Evolutionary conservation across 2,797 vertebrate genomes (phyloP), one percentile per base, ranked within the genome.

Genomic region (Aphelocoma californica): DNA sequence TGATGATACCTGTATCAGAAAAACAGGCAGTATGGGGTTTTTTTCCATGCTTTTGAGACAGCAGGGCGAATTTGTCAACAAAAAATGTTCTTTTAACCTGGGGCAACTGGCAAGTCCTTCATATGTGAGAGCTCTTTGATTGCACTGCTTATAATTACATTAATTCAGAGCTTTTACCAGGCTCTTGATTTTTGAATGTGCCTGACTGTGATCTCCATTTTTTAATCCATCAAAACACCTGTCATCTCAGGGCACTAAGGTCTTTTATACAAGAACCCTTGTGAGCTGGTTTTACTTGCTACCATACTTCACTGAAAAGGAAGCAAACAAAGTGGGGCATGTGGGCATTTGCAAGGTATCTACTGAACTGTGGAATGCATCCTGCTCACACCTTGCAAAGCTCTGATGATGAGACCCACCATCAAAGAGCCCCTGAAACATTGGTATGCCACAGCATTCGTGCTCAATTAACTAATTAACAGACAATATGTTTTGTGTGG

Each of bases 301-400:
- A 20, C 44, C 26, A 4, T 9, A 21, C 17, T 6, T 45, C 8
- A 28, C 12, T 20, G 54, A 36, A 78, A 70, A 64, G 45, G 9
- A 78, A 60, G 38, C 14, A 81, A 73, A 28, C 9, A 1, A 19
- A 56, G 16, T 2, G 3, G 18, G 0, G 5, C 0, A 0, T 11
- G 38, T n/a, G 21, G 38, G 38, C 58, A 44, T 53, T 25, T 71
- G 64, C 11, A 31, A 34, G 8, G 24, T 34, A 19, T 6, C 21
- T 54, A 29, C 54, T 69, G 42, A 74, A 24, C 32, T 65, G 32
- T 3, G 12, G 20, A 13, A 6, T 2, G 1, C 1, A 6, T 74
- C 80, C 66, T 75, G 61, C 80, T 75, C 4, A 1, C 31, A 14
- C 21, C 69, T 48, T 64, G 45, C 48, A 71, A 54, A 71, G 47